These are phyloP conservation scores for Cyphomyrmex costatus DNA, from an alignment of 1,140 invertebrate genomes.

Conservation along the genomic window DNA sequence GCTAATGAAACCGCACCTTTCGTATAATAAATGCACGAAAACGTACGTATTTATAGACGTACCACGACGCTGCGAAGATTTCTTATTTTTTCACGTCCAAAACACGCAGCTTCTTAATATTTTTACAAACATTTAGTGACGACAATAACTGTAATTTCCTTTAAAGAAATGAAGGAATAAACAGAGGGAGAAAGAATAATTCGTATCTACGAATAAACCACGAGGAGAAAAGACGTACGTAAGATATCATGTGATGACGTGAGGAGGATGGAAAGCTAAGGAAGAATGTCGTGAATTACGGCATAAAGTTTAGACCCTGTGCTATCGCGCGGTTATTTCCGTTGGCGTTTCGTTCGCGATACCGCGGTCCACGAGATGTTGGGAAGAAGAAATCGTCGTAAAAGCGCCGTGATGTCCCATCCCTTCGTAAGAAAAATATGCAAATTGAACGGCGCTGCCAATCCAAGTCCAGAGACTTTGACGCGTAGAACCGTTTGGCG, in stretches of 20 bases:
- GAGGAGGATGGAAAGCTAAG: constrained; percentile 30
- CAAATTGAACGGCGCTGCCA: constrained; percentile 15
- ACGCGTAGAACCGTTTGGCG: not conserved
- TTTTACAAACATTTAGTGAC: not conserved
- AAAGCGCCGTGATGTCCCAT: constrained; percentile 32
- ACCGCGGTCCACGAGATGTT: constrained; percentile 19
- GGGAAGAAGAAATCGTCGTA: constrained; percentile 5
- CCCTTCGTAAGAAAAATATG: constrained; percentile 35
- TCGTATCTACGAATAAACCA: not conserved
- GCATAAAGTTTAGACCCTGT: constrained; percentile 44
- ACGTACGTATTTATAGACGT: constrained; percentile 67
- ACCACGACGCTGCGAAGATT: constrained; percentile 38
- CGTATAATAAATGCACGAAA: constrained; percentile 67
- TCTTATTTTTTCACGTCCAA: constrained; percentile 40
- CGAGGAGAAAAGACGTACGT: not conserved
- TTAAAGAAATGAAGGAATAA: not conserved
- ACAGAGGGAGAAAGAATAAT: not conserved
- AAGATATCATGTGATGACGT: not conserved
- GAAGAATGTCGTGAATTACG: constrained; percentile 47
- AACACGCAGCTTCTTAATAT: constrained; percentile 12
- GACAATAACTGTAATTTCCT: constrained; percentile 38
- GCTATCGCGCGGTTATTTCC: constrained; percentile 69
- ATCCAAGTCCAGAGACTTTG: not conserved
- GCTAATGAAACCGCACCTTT: constrained; percentile 57
- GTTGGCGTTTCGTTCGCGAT: constrained; percentile 58